Base-by-base conservation (phyloP, 2,113 vertebrate genomes). In the Cynoglossus semilaevis region DNA sequence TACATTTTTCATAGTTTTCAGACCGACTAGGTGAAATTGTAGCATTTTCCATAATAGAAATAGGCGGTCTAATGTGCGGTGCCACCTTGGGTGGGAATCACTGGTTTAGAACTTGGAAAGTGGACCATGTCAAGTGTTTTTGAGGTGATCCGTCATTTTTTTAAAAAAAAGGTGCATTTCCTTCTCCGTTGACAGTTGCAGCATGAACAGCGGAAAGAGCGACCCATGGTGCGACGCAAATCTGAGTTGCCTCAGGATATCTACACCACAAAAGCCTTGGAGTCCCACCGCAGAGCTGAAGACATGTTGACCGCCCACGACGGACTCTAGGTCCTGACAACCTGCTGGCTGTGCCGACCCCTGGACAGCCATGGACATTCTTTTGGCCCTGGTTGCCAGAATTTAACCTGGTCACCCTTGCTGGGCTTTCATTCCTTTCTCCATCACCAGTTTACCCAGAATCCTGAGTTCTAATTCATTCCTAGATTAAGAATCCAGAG, bases 171-270 rank as follows among this genome's bases (percentile, higher is more conserved):
- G 22, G 22, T 29, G 22, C 22, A 2, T 29, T 29, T 13, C 37
- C 37, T 9, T 53, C 35, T 17, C 12, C 18, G 15, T 88, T 85
- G 18, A 35, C 85, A 98, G 96, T 89, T 92, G 77, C 93, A 91
- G 83, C 94, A 90, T 76, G 95, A 96, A 51, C 93, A 88, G 89
- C 92, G 93, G 88, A 96, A 94, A 89, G 95, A 97, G 80, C 92
- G 94, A 82, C 87, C 93, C 42, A 90, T 95, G 72, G 88, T 93
- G 80, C 93, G 95, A 81, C 94, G 94, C 85, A 97, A 96, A 88
- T 95, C 96, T 50, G 96, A 98, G 90, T 90, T 95, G 92, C 95
- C 95, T 93, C 96, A 96, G 95, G 96, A 98, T 92, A 95, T 93
- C 85, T 96, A 94, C 93, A 94, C 96, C 94, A 93, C 93, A 90